Conservation (phyloP, 2,113 vertebrate genomes). For the Trematomus loennbergii region DNA sequence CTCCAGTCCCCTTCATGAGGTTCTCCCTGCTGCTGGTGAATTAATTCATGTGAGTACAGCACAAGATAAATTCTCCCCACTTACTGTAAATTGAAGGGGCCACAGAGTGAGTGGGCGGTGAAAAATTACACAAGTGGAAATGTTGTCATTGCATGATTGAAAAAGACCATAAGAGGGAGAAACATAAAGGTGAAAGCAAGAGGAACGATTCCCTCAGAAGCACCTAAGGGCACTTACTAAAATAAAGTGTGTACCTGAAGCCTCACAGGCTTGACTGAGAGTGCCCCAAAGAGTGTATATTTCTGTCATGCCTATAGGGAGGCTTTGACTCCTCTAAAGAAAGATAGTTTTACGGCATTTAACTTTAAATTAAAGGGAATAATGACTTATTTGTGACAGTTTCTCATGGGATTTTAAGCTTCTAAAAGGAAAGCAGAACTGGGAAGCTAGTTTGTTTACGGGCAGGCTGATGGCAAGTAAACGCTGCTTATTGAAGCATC, state of each 20-base stretch:
- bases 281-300: slow-evolving; percentile 40
- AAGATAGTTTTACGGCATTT: slow-evolving; percentile 6
- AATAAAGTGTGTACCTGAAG: slow-evolving; percentile 61
- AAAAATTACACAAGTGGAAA: slow-evolving; percentile 25
- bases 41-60: background rate
- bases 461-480: slow-evolving; percentile 61
- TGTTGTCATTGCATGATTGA: slow-evolving; percentile 13
- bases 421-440: slow-evolving; percentile 24
- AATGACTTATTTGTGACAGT: slow-evolving; percentile 44
- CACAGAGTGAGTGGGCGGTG: slow-evolving; percentile 17
- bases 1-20: background rate
- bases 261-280: slow-evolving; percentile 34
- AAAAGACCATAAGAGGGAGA: slow-evolving; percentile 21
- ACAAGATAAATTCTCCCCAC: slow-evolving; percentile 17
- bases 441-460: slow-evolving; percentile 57
- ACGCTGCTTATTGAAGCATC: slow-evolving; percentile 52
- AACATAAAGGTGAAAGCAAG: slow-evolving; percentile 14
- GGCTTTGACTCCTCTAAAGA: slow-evolving; percentile 17
- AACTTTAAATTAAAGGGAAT: slow-evolving; percentile 49
- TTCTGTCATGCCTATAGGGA: slow-evolving; percentile 39
- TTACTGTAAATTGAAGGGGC: slow-evolving; percentile 36
- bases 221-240: slow-evolving; percentile 46
- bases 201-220: background rate
- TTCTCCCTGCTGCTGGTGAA: background rate
- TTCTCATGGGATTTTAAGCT: slow-evolving; percentile 36